Evolutionary conservation across 2,113 vertebrate genomes (phyloP).

Genomic region (Petroica traversi): DNA sequence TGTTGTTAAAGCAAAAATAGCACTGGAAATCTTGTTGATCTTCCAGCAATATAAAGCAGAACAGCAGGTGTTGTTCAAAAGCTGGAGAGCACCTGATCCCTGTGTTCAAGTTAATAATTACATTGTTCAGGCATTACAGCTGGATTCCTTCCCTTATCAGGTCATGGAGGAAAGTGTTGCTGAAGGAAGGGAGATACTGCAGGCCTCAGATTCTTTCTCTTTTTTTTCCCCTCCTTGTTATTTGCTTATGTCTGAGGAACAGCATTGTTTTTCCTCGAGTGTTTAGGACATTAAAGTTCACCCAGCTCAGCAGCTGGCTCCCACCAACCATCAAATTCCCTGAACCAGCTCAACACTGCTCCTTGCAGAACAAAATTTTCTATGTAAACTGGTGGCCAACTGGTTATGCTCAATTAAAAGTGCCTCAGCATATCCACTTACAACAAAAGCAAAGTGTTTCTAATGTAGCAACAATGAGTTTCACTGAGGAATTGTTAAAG

Average conservation of each 20-base stretch:
- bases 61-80: constrained; percentile 59
- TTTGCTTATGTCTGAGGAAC: constrained; percentile 4
- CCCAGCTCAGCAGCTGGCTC: not conserved
- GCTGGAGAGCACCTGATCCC: constrained; percentile 42
- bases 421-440: not conserved
- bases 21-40: constrained; percentile 22
- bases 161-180: not conserved
- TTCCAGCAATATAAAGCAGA: constrained; percentile 2
- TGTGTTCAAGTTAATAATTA: constrained; percentile 26
- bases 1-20: constrained; percentile 57
- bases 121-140: not conserved
- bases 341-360: not conserved
- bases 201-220: not conserved
- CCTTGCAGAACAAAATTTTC: not conserved
- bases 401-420: not conserved
- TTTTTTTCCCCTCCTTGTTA: not conserved
- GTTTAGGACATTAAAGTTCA: not conserved
- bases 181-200: not conserved
- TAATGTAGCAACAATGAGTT: not conserved
- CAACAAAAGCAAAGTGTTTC: not conserved
- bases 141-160: not conserved
- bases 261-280: constrained; percentile 1
- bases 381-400: not conserved
- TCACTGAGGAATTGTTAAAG: not conserved
- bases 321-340: not conserved